Evolutionary conservation across 2,797 vertebrate species (phyloP).

Genomic region (Basileuterus tristriatus): DNA sequence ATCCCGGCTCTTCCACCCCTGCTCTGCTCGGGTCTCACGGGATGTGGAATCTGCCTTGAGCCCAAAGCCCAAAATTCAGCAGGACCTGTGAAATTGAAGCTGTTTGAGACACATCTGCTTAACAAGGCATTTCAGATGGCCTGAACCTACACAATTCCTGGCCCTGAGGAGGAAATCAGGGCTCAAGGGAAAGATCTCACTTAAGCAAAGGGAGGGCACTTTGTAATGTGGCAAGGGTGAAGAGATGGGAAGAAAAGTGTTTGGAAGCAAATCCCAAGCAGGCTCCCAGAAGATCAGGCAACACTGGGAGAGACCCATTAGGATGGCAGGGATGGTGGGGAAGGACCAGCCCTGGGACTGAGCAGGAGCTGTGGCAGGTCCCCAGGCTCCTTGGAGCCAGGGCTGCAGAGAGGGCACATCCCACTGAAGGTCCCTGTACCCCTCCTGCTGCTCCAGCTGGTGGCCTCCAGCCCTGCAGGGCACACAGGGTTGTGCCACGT

Average conservation of each 20-base stretch:
- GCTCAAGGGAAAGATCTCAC: not conserved
- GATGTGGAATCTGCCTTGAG: too few species aligned
- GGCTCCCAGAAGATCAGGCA: accelerated
- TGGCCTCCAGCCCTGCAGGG: accelerated
- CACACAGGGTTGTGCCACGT: not conserved
- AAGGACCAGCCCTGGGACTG: not conserved
- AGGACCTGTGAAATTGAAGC: not conserved
- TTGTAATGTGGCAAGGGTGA: not conserved
- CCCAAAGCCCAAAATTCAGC: not conserved
- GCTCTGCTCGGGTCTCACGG: accelerated
- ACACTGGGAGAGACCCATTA: not conserved
- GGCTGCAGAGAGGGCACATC: accelerated
- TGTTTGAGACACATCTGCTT: not conserved
- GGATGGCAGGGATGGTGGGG: not conserved
- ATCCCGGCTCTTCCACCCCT: accelerated
- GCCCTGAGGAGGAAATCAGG: not conserved
- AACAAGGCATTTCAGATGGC: not conserved
- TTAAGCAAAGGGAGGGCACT: not conserved
- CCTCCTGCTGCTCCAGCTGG: not conserved
- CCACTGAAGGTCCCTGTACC: accelerated
- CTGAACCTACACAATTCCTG: not conserved
- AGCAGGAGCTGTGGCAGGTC: not conserved
- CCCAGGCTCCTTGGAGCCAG: not conserved
- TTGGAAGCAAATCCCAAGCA: not conserved
- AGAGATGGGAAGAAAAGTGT: not conserved